Evolutionary conservation across 2,888 invertebrate genomes (phyloP), one percentile per base, ranked within the genome.

Genomic region (Creontiades dilutus): DNA sequence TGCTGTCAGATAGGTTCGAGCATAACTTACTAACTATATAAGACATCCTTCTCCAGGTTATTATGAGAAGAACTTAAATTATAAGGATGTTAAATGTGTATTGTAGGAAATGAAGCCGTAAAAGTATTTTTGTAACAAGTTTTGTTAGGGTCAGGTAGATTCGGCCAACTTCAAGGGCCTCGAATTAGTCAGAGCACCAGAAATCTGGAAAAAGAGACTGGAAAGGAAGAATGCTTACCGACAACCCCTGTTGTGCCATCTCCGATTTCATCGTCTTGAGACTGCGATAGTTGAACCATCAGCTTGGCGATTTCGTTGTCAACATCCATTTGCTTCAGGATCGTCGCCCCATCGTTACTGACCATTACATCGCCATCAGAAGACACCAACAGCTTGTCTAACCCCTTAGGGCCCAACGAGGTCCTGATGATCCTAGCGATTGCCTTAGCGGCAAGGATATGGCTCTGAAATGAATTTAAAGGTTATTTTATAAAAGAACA

Each of bases 201-300:
- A 4, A 37, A 37, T 37, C 2, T n/a, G 7, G 37, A 37, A 37
- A 37, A 4, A 37, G 37, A 7, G 7, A 37, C 37, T 37, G 2
- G 37, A 37, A 37, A 37, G 7, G 37, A 37, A 37, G 3, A 37
- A 37, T 37, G 37, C 37, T 37, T 92, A 95, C 95, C 95, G 90
- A 99, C 99, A 92, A 99, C 99, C 14, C 99, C 99, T 12, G 99
- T 99, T 0, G 99, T 99, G 82, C 99, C 99, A 94, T 99, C 99
- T 61, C 99, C 99, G 92, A 99, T 99, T 94, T 99, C 99, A 94
- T 99, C 99, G 93, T 99, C 99, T 94, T 99, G 99, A 90, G 99
- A 99, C 94, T 99, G 99, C 46, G 99, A 98, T 90, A 99, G 94
- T 93, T 99, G 98, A 37, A 99, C 99, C 96, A 99, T 96, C 85